Evolutionary conservation across 2,113 vertebrate genomes (phyloP), one percentile per base, ranked within the genome.

Genomic region (Leuciscus idus): DNA sequence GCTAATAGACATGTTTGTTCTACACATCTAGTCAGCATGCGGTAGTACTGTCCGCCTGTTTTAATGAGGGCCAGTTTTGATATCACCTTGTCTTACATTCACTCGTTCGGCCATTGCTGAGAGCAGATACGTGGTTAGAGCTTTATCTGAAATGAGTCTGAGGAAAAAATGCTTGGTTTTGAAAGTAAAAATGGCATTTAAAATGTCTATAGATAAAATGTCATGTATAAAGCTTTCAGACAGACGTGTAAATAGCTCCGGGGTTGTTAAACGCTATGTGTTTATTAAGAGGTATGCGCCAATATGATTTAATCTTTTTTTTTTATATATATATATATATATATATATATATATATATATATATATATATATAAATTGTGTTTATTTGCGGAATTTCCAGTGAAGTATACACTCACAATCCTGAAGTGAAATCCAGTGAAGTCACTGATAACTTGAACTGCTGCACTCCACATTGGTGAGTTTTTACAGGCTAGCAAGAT

Each of bases 1-100:
- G 93, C 94, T 96, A 96, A 96, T 96, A 96, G 96, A 97, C 94
- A 95, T 96, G 95, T 96, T 97, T 97, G 95, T 95, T 96, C 95
- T 95, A 95, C 95, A 95, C 93, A 93, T 95, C 95, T 83, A 87
- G 86, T 82, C 76, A 87, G 80, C 90, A 86, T 88, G 80, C 89
- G 46, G 84, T 81, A 83, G 70, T 46, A 86, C 61, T 87, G 86
- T 90, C 86, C 90, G 83, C 75, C 52, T 84, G 82, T 55, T 84
- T 88, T 89, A 92, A 91, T 87, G 76, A 90, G 87, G 79, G 85
- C 85, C 70, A 83, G 88, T 74, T 74, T 75, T 87, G 87, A 89
- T 85, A 86, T 87, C 84, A 87, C 87, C 87, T 88, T 87, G 81
- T 86, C 83, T 79, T 87, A 85, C 85, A 83, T 57, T 84, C 13